These are phyloP conservation scores for Drosophila paulistorum DNA, from an alignment of 1,140 invertebrate species.

Conservation along the genomic window DNA sequence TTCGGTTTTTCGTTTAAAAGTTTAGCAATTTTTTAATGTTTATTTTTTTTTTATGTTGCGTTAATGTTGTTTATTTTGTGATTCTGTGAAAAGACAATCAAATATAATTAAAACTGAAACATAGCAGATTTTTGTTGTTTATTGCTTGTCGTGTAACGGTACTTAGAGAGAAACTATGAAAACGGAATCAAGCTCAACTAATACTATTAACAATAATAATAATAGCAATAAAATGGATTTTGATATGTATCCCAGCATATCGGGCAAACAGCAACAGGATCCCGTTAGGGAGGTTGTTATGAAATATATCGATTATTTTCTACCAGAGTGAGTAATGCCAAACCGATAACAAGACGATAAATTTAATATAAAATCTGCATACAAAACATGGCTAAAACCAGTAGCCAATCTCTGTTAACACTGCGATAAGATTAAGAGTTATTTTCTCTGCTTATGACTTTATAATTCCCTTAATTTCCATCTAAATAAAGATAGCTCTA, in stretches of 20 bases:
- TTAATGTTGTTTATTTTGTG: constrained; percentile 1
- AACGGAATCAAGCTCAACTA: constrained; percentile 64
- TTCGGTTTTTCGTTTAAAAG: constrained; percentile 20
- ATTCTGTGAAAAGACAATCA: constrained; percentile 9
- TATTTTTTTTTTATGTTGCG: neutral
- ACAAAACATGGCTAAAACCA: neutral
- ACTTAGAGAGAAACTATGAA: constrained; percentile 62
- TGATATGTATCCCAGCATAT: constrained; percentile 85
- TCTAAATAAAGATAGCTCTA: neutral
- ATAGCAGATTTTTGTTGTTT: constrained; percentile 10
- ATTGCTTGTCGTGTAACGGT: constrained; percentile 9
- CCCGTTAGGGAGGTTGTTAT: constrained; percentile 86
- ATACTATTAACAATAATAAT: constrained; percentile 44
- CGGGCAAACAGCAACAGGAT: constrained; percentile 86
- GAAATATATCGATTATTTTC: constrained; percentile 87
- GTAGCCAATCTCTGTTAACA: neutral
- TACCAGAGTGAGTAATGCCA: constrained; percentile 85
- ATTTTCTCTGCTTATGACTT: neutral
- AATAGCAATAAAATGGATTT: constrained; percentile 83
- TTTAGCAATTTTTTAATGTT: constrained; percentile 11
- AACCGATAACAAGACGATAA: neutral
- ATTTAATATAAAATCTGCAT: neutral
- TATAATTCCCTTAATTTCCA: neutral
- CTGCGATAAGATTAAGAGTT: neutral
- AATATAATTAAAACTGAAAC: constrained; percentile 1